A percentile compares a stretch with the other conserved stretches of the same genome.
Conservation (phyloP, 2,797 vertebrate genomes). For the Petrocephalus sullivani region DNA sequence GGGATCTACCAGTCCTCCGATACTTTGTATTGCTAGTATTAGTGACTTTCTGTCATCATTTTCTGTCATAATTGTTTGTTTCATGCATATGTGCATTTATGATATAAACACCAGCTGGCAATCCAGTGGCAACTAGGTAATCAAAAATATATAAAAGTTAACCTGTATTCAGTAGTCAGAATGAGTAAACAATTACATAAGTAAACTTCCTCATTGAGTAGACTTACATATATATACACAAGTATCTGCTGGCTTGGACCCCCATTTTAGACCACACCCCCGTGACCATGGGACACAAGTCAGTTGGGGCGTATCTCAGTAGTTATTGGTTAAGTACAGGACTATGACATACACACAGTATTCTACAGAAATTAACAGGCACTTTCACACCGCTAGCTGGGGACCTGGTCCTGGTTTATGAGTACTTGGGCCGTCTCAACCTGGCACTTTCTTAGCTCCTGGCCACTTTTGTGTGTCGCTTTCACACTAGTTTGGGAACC, state of each 20-base stretch:
- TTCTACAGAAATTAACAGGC: neutral
- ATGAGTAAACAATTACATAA: neutral
- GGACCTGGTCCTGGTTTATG: neutral
- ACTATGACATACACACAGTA: neutral
- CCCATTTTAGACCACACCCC: neutral
- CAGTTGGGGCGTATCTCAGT: neutral
- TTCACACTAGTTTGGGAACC: neutral
- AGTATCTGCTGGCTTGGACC: neutral
- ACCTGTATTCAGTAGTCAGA: neutral
- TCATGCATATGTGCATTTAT: neutral
- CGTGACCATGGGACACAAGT: neutral
- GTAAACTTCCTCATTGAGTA: neutral
- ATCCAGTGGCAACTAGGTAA: neutral
- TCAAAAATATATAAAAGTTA: neutral
- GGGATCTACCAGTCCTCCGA: neutral
- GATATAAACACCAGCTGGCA: neutral
- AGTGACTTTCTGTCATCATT: neutral
- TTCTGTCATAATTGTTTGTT: neutral
- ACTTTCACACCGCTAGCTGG: neutral
- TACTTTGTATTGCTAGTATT: constrained; percentile 4
- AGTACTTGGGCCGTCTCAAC: neutral
- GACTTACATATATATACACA: neutral
- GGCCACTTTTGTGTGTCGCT: neutral
- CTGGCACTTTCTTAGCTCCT: neutral
- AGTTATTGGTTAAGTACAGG: neutral